Evolutionary conservation across 2,888 invertebrate species (phyloP), one percentile per base, ranked within the genome.

Genomic region (Orchesella flavescens): DNA sequence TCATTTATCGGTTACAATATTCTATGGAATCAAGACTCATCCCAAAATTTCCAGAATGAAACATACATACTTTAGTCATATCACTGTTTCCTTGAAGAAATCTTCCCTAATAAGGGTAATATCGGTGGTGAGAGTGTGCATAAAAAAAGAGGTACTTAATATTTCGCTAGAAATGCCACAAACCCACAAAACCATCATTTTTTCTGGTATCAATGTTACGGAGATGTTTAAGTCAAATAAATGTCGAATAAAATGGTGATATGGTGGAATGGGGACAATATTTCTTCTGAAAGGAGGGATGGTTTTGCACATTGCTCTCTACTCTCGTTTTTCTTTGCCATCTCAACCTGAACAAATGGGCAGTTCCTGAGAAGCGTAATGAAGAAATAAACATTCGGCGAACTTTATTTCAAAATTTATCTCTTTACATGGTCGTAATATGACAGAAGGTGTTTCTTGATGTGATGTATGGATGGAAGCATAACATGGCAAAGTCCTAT

Each of bases 311-410:
- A 55, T 5, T 57, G 19, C n/a, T 4, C 34, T 34, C 34, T n/a
- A n/a, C n/a, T n/a, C n/a, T n/a, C n/a, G n/a, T n/a, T 34, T 34
- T 34, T 34, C 34, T 24, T 24, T 61, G 61, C 24, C 23, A 61
- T 69, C 55, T 80, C 80, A 75, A 69, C 68, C 61, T 69, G 49
- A 69, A 69, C 81, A 75, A 80, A 79, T 79, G 72, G 61, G 66
- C 57, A 68, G 34, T 34, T 34, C 34, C 7, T 34, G 34, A 59
- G 15, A 69, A 53, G 53, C 2, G 66, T 34, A 34, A 34, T 34
- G 7, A 34, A 34, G 34, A 34, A 34, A 34, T 34, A 34, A 34
- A 34, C 34, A 34, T 34, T 34, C 34, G 34, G 3, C 34, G 34
- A 34, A 34, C 3, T 34, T 34, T 7, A 34, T 34, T 34, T 34